These are phyloP conservation scores for human DNA, from an alignment of 2,113 vertebrate species.

Conservation along the genomic window GRCh38 chr13:71763001-71763500, in stretches of 20 bases:
- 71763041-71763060: not conserved
- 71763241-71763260: not conserved
- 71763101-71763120: not conserved
- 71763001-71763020: not conserved
- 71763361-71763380: not conserved
- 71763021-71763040: not conserved
- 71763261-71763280: not conserved
- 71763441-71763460: slow-evolving; percentile 25
- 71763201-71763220: not conserved
- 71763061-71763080: not conserved
- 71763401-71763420: not conserved
- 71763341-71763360: not conserved
- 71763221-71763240: not conserved
- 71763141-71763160: not conserved
- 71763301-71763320: not conserved
- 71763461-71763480: not conserved
- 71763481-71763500: not conserved
- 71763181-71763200: not conserved
- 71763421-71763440: not conserved
- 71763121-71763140: not conserved
- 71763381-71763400: not conserved
- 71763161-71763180: not conserved
- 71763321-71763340: not conserved
- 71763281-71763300: not conserved
- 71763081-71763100: not conserved